Percentiles rank a stretch among this genome's conserved stretches.
phyloP scores from a whole-genome alignment of 2,113 vertebrate genomes.

The Hippocampus comes region DNA sequence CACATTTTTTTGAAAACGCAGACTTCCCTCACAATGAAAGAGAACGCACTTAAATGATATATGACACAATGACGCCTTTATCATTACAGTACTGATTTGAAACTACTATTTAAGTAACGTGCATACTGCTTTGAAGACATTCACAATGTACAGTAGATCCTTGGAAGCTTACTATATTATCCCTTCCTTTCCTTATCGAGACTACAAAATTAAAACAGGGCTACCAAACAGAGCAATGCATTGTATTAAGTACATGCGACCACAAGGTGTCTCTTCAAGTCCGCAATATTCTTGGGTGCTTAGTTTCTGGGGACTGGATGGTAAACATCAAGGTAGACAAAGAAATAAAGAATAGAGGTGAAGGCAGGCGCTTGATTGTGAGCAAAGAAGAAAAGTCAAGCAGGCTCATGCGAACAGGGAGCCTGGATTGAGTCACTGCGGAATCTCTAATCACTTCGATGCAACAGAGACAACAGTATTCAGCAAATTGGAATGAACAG shows the following conservation, averaged over 20 bases:
- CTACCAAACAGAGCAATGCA: background rate
- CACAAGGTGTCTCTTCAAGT: constrained; percentile 72
- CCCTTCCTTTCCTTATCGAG: background rate
- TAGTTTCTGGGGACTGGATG: constrained; percentile 9
- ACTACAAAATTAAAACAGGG: background rate
- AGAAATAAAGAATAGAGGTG: background rate
- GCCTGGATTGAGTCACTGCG: background rate
- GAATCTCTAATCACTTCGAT: background rate
- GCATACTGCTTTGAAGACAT: background rate
- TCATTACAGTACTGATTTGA: background rate
- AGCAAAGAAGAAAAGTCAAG: constrained; percentile 38
- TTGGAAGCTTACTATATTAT: background rate
- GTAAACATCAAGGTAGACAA: background rate
- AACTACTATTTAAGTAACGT: background rate
- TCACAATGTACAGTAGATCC: background rate
- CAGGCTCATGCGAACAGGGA: constrained; percentile 5
- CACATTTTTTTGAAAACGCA: background rate
- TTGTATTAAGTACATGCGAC: constrained; percentile 44
- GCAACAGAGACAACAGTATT: background rate
- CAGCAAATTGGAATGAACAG: background rate
- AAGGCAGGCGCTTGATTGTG: constrained; percentile 6
- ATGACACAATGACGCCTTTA: background rate
- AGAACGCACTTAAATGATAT: background rate
- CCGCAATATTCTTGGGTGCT: constrained; percentile 34
- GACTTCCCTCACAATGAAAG: constrained; percentile 1